phyloP scores from a whole-genome alignment of 2,797 vertebrate species.

The Sylvia borin region DNA sequence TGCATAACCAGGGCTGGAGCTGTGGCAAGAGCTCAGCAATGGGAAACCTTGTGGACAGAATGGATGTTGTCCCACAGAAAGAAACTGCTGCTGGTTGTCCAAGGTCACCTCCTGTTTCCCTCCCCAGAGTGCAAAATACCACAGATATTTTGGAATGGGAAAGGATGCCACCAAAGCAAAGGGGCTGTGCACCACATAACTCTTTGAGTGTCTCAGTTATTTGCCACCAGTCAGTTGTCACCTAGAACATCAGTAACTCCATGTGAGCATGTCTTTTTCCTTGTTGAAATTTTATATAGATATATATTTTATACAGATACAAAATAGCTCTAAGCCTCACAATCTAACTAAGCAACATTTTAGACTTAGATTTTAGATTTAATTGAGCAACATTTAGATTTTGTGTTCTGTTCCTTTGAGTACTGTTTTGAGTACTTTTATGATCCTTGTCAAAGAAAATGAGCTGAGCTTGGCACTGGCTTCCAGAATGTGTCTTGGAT shows the following conservation, averaged over 20 bases:
- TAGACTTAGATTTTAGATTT: not conserved
- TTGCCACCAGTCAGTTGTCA: not conserved
- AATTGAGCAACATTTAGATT: no score
- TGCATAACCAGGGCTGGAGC: slow-evolving; percentile 24
- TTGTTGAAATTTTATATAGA: not conserved
- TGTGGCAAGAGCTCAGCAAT: not conserved
- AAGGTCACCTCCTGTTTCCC: not conserved
- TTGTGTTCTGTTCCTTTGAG: not conserved
- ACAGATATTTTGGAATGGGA: slow-evolving; percentile 2
- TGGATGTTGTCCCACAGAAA: not conserved
- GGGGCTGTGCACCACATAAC: not conserved
- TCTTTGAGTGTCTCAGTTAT: not conserved
- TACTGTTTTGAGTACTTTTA: not conserved
- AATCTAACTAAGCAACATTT: slow-evolving; percentile 15
- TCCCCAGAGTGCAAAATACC: not conserved
- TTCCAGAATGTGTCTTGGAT: not conserved
- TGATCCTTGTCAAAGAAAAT: not conserved
- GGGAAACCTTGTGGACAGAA: slow-evolving; percentile 7
- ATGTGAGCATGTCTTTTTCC: not conserved
- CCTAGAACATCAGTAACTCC: not conserved
- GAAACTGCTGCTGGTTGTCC: not conserved
- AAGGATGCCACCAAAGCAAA: not conserved
- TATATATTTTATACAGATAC: no score
- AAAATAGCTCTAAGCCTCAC: not conserved
- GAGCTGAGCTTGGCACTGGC: not conserved